Base-by-base conservation (phyloP, 1,140 invertebrate genomes). In the Cydia amplana region DNA sequence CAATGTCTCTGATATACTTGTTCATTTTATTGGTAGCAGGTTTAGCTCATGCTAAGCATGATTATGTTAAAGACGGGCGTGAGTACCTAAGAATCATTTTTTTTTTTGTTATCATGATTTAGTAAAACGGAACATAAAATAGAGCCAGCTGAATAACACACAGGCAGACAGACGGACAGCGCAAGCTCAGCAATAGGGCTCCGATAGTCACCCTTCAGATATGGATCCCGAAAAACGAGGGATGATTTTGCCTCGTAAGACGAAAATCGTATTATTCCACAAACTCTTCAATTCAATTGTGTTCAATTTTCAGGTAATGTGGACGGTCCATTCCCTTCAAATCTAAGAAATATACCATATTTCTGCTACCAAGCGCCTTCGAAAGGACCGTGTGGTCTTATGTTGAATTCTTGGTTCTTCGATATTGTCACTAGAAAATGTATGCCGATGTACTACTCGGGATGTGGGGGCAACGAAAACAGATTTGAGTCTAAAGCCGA, bases 391-490 rank as follows among this genome's bases (percentile, higher is more conserved):
- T 92, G 91, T 72, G 75, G 78, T 10, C 76, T 78, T 12, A 83
- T 87, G 80, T 82, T 79, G 70, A 74, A 85, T 73, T 84, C 84
- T 32, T 91, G 86, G 84, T 92, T 91, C 82, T 92, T 80, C 75
- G 91, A 92, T 72, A 43, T 91, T 2, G 80, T 92, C 0, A 82
- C 84, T 60, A 77, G 89, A 20, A 78, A 86, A 60, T 91, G 89
- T 77, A 85, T 89, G 85, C 84, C 82, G 1, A 91, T 91, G 88
- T 82, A 91, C 55, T 91, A 91, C 65, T 91, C 89, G 0, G 91
- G 91, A 6, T 92, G 91, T 63, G 89, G 89, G 2, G 91, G 91
- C 14, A 92, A 92, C 60, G 87, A 91, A 67, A 92, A 92, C 67
- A 84, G 86, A 76, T 92, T 92, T 40, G 75, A 77, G 1, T 82